These are phyloP conservation scores for Eupithecia pulchellata DNA, from an alignment of 2,888 invertebrate species.

Conservation along the genomic window DNA sequence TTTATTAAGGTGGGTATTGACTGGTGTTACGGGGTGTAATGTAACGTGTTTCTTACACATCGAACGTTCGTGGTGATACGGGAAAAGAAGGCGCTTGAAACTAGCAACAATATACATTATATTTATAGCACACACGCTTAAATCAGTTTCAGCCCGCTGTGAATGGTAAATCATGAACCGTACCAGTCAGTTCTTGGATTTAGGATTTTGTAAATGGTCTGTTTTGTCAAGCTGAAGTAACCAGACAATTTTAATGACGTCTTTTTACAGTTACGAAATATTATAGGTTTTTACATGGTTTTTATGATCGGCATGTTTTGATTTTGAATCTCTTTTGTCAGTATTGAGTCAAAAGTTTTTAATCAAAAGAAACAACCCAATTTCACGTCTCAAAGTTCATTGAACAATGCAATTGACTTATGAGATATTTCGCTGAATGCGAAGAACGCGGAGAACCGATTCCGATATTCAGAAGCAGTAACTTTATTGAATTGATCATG, in stretches of 20 bases:
- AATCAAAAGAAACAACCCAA: slow-evolving; percentile 13
- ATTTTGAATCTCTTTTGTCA: background rate
- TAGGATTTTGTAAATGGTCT: background rate
- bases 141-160: no score
- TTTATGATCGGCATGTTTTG: background rate
- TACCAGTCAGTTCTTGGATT: no score
- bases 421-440: slow-evolving; percentile 33
- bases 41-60: no score
- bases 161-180: no score
- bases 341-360: slow-evolving; percentile 9
- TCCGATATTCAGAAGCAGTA: slow-evolving; percentile 61
- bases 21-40: no score
- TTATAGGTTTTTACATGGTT: background rate
- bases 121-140: no score
- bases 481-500: slow-evolving; percentile 83
- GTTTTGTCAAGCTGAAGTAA: background rate
- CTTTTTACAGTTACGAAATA: background rate
- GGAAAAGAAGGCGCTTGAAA: no score
- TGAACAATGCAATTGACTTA: slow-evolving; percentile 21
- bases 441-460: slow-evolving; percentile 48
- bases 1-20: no score
- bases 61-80: no score
- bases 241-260: background rate
- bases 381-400: slow-evolving; percentile 16
- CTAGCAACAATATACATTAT: no score